These are phyloP conservation scores for Macrocentrus cingulum DNA, from an alignment of 1,140 invertebrate species.

Conservation along the genomic window DNA sequence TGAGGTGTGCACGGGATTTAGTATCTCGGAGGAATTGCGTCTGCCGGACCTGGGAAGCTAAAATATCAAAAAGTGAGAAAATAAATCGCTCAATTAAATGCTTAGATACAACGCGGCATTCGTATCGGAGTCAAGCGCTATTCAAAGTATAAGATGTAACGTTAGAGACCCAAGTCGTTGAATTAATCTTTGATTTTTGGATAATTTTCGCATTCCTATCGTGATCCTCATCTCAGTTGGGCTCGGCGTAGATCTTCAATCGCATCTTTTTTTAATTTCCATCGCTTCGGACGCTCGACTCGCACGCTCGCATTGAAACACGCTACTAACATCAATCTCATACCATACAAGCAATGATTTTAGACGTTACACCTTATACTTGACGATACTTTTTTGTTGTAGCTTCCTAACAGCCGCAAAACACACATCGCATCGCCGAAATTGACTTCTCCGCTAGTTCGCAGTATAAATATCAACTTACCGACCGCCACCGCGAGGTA, in stretches of 20 bases:
- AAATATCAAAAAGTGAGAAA: conserved; percentile 56
- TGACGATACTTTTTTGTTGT: conserved; percentile 26
- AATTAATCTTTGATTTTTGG: neutral
- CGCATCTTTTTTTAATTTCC: neutral
- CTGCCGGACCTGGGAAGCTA: conserved; percentile 62
- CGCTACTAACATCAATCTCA: neutral
- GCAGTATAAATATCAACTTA: conserved; percentile 38
- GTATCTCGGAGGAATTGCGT: conserved; percentile 60
- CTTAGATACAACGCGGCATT: neutral
- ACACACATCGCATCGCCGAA: neutral
- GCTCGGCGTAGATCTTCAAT: neutral
- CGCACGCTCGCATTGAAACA: conserved; percentile 2
- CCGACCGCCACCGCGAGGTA: conserved; percentile 51
- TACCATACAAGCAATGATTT: neutral
- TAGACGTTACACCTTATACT: conserved; percentile 55
- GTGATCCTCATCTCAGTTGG: neutral
- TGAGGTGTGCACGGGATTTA: conserved; percentile 37
- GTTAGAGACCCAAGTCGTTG: conserved; percentile 31
- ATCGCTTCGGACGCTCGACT: neutral
- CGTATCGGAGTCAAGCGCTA: conserved; percentile 1
- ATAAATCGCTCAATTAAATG: conserved; percentile 57
- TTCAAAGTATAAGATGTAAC: conserved; percentile 58
- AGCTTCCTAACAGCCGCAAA: neutral
- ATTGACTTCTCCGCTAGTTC: neutral
- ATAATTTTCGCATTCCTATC: conserved; percentile 1